Evolutionary conservation across 2,888 invertebrate species (phyloP), one percentile per base, ranked within the genome.

Genomic region (Drosophila demipolita): DNA sequence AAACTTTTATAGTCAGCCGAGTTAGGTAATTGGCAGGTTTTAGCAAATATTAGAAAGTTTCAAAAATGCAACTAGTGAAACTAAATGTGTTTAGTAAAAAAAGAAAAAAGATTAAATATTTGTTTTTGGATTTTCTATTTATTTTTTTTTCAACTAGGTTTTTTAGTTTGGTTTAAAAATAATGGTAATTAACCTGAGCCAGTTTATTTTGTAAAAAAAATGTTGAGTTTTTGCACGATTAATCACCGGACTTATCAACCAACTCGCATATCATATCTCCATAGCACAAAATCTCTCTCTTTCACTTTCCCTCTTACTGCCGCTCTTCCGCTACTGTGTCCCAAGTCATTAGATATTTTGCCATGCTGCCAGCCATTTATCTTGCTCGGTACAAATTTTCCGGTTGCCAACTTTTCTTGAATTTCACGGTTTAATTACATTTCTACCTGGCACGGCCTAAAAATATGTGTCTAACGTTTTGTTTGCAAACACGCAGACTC

Each of bases 401-500:
- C 68, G 48, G 33, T 64, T 45, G 45, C 57, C n/a, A 54, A 45
- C 23, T 50, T 70, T 71, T 66, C 62, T 65, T 49, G 26, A 58
- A 40, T 54, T 62, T 66, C 17, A 50, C 58, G 48, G 36, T 69
- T 49, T 50, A 60, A 55, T 69, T 58, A 49, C 53, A 20, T 57
- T 60, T 67, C 59, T 78, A 78, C 68, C 76, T 75, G 78, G 26
- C 50, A 42, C 45, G 35, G 12, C 36, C 36, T 52, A 53, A 38
- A 53, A 33, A 32, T 3, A 11, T 62, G 45, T 33, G 50, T 26
- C 29, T 74, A 75, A 58, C 54, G 64, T 62, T 61, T 65, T 63
- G 57, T 40, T 17, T 29, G 38, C n/a, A 40, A 77, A 79, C 72
- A 45, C 53, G 66, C 71, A 36, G 32, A 64, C 32, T 79, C 75